A percentile compares a stretch with the other conserved stretches of the same genome.
Conservation (phyloP, 2,113 vertebrate genomes). For the Struthidea cinerea region DNA sequence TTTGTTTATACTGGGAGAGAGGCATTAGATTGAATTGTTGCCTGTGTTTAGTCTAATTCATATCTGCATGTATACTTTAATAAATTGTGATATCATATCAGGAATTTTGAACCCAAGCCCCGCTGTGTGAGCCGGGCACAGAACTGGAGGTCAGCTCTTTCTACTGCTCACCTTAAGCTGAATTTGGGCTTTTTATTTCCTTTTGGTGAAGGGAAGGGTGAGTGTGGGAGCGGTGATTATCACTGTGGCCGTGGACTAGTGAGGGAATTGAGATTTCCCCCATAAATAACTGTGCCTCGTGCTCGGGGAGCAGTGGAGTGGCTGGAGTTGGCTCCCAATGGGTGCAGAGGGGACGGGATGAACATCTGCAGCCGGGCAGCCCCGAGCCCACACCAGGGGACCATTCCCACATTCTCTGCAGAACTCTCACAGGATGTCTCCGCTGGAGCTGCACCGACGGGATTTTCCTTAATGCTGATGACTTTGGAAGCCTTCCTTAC, state of each 20-base stretch:
- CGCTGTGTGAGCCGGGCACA: not conserved
- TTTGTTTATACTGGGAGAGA: slow-evolving; percentile 67
- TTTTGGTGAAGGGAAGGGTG: not conserved
- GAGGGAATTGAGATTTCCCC: not conserved
- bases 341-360: not conserved
- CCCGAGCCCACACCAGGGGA: not conserved
- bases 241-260: not conserved
- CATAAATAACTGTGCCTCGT: not conserved
- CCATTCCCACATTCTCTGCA: slow-evolving; percentile 14
- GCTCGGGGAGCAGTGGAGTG: not conserved
- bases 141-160: not conserved
- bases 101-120: slow-evolving; percentile 29
- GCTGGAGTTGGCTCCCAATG: not conserved
- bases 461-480: slow-evolving; percentile 59
- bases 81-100: slow-evolving; percentile 13
- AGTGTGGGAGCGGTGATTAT: not conserved
- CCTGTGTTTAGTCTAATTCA: slow-evolving; percentile 62
- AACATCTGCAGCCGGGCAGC: slow-evolving; percentile 38
- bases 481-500: slow-evolving; percentile 39
- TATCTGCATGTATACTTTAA: slow-evolving; percentile 52
- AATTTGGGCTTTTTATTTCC: not conserved
- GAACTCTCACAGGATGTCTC: slow-evolving; percentile 16
- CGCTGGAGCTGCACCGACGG: not conserved
- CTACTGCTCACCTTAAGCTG: not conserved
- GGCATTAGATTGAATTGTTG: slow-evolving; percentile 53